phyloP scores from a whole-genome alignment of 2,113 vertebrate genomes.

The Thryonomys swinderianus region DNA sequence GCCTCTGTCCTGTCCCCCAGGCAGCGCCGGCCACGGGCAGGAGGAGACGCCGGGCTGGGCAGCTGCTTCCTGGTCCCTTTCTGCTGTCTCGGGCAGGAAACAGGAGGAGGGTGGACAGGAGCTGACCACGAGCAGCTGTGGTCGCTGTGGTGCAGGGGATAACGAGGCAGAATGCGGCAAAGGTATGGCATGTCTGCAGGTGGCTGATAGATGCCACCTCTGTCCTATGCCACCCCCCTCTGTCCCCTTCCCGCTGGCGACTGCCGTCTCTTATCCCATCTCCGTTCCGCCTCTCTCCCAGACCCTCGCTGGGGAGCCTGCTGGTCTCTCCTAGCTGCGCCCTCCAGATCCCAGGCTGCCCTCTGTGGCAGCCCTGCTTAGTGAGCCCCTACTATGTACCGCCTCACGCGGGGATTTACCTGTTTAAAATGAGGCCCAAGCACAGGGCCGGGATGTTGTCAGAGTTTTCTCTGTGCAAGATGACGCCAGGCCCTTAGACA shows the following conservation, averaged over 20 bases:
- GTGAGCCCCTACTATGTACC: not conserved
- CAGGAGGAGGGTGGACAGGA: conserved; percentile 61
- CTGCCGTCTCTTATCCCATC: too few species aligned
- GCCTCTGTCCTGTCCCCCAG: not conserved
- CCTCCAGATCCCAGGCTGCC: not conserved
- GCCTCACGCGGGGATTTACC: not conserved
- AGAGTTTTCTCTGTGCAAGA: not conserved
- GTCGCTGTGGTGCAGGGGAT: not conserved
- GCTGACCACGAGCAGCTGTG: conserved; percentile 43
- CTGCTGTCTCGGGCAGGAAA: conserved; percentile 62
- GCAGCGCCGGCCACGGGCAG: not conserved
- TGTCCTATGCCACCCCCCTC: not conserved
- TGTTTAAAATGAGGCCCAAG: not conserved
- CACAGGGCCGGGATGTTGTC: not conserved
- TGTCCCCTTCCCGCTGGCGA: not conserved
- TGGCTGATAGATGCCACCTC: conserved; percentile 58
- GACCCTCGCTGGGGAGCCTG: not conserved
- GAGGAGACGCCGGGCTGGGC: not conserved
- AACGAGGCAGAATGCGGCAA: not conserved
- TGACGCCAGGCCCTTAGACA: not conserved
- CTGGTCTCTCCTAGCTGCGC: not conserved
- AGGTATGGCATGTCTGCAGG: not conserved
- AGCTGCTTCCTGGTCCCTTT: conserved; percentile 32
- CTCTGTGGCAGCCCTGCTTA: not conserved
- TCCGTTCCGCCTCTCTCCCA: conserved; percentile 1